Conservation (phyloP, 2,113 vertebrate species). For the Chauna torquata region DNA sequence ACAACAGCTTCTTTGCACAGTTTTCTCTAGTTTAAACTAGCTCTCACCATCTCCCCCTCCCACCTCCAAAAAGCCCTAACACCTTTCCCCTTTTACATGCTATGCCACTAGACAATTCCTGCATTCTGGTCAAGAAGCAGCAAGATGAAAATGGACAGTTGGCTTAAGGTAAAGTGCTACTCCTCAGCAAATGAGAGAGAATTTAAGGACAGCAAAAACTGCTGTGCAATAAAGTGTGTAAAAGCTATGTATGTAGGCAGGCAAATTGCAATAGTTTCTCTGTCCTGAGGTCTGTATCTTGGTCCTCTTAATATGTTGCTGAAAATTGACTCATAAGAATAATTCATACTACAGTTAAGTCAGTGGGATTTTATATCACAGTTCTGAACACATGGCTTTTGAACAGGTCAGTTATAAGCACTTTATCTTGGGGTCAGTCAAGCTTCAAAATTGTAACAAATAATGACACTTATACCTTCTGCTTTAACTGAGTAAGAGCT, state of each 20-base stretch:
- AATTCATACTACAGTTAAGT: too few species aligned
- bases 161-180: not conserved
- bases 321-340: not conserved
- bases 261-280: not conserved
- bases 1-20: not conserved
- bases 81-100: not conserved
- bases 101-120: not conserved
- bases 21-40: conserved; percentile 20
- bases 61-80: not conserved
- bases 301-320: not conserved
- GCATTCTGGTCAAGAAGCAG: not conserved
- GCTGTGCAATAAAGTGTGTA: not conserved
- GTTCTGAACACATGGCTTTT: not conserved
- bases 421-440: not conserved
- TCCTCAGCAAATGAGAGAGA: not conserved
- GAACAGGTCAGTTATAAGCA: not conserved
- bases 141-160: not conserved
- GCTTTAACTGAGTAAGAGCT: not conserved
- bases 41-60: not conserved
- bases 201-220: not conserved
- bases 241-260: not conserved
- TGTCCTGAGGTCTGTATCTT: rapidly evolving
- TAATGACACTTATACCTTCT: not conserved
- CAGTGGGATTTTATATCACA: not conserved
- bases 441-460: not conserved